A percentile compares a stretch with the other conserved stretches of the same genome.
phyloP scores from a whole-genome alignment of 2,113 vertebrate genomes.

The Aptenodytes patagonicus region DNA sequence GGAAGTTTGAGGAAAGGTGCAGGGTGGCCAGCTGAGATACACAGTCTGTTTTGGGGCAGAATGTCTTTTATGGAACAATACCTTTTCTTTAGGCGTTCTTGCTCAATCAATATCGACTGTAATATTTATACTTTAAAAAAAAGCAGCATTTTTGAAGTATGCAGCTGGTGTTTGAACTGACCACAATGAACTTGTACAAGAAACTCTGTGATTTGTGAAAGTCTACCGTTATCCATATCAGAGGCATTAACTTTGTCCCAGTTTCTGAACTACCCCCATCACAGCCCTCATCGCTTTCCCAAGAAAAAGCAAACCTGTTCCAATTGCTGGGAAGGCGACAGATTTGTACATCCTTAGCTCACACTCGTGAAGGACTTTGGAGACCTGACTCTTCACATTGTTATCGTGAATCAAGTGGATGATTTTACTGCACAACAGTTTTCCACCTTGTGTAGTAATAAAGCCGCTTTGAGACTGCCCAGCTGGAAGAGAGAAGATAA shows the following conservation, averaged over 20 bases:
- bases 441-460: slow-evolving; percentile 80
- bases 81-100: not conserved
- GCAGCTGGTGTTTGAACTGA: not conserved
- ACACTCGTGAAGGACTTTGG: slow-evolving; percentile 76
- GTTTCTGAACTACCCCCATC: not conserved
- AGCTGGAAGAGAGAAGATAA: slow-evolving; percentile 68
- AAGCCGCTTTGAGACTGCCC: slow-evolving; percentile 48
- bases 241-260: not conserved
- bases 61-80: not conserved
- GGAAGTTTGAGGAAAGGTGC: not conserved
- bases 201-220: too few relatives aligned
- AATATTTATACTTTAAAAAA: not conserved
- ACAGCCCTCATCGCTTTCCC: not conserved
- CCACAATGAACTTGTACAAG: not conserved
- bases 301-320: slow-evolving; percentile 81
- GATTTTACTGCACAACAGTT: slow-evolving; percentile 82
- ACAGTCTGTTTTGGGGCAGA: not conserved
- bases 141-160: not conserved
- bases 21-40: not conserved
- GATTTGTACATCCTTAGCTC: slow-evolving; percentile 69
- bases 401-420: slow-evolving; percentile 76
- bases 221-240: not conserved
- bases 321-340: slow-evolving; percentile 88
- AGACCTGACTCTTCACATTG: slow-evolving; percentile 61
- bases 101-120: not conserved